These are phyloP conservation scores for Pungitius pungitius DNA, from an alignment of 2,113 vertebrate species.

Conservation along the genomic window DNA sequence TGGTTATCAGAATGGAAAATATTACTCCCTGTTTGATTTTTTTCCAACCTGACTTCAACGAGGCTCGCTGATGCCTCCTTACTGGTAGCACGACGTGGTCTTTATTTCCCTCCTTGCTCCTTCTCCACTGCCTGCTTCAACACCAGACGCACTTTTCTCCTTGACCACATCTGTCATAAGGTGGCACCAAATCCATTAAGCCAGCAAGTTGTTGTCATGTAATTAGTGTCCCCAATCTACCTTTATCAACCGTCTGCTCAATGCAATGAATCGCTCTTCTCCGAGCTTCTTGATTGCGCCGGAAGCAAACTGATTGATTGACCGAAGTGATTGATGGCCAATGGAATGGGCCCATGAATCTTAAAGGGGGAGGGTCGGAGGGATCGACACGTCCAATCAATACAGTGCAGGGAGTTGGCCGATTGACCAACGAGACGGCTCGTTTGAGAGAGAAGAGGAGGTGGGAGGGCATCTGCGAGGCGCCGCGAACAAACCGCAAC, in stretches of 20 bases:
- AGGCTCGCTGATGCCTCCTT: conserved; percentile 11
- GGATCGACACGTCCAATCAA: conserved; percentile 65
- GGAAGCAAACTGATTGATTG: conserved; percentile 49
- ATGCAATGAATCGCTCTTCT: conserved; percentile 63
- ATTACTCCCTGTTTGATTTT: conserved; percentile 28
- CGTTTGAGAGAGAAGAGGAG: conserved; percentile 1
- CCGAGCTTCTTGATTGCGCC: conserved; percentile 45
- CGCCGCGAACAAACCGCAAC: conserved; percentile 16
- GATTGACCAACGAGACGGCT: conserved; percentile 48
- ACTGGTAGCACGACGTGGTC: background rate
- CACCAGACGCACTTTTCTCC: conserved; percentile 1
- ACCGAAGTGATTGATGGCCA: conserved; percentile 74
- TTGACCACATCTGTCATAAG: background rate
- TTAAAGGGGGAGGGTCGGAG: conserved; percentile 39
- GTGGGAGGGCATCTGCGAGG: conserved; percentile 17
- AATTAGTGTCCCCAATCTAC: conserved; percentile 23
- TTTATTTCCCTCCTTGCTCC: conserved; percentile 12
- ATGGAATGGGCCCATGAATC: conserved; percentile 73
- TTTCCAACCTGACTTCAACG: conserved; percentile 24
- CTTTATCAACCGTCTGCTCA: conserved; percentile 25
- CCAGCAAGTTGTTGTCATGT: conserved; percentile 25
- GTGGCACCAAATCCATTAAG: background rate
- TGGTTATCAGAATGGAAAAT: conserved; percentile 27
- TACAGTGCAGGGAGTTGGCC: conserved; percentile 49
- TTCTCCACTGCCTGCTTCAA: conserved; percentile 19